Evolutionary conservation across 2,113 vertebrate species (phyloP).

Genomic region (Macquaria ambigua): DNA sequence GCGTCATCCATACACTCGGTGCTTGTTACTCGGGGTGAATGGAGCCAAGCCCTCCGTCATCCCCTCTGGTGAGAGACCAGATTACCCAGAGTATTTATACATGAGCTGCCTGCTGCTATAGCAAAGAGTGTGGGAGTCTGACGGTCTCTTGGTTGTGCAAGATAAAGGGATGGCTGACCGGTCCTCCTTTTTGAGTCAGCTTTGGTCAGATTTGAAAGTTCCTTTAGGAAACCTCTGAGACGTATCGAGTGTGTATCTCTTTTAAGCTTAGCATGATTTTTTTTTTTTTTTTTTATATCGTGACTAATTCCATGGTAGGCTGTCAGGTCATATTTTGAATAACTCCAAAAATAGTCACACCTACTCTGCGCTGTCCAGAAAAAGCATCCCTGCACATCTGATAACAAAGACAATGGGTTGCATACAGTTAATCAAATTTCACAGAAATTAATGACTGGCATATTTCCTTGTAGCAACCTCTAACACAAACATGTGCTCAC

Average conservation of each 20-base stretch:
- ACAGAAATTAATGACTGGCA: not conserved
- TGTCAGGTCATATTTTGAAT: not conserved
- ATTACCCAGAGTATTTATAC: constrained; percentile 73
- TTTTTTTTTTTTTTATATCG: not conserved
- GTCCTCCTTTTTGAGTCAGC: not conserved
- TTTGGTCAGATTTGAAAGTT: not conserved
- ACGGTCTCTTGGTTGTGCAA: constrained; percentile 38
- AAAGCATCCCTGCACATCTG: not conserved
- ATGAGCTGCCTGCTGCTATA: constrained; percentile 49
- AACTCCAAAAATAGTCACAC: not conserved
- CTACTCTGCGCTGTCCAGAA: not conserved
- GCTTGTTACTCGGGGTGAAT: constrained; percentile 48
- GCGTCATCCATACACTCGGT: constrained; percentile 42
- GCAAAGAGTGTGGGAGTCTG: constrained; percentile 49
- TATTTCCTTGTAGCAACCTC: not conserved
- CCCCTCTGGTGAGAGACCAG: constrained; percentile 60
- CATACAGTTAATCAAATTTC: not conserved
- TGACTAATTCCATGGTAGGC: not conserved
- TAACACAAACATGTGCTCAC: constrained; percentile 11
- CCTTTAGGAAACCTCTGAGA: not conserved
- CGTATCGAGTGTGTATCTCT: not conserved
- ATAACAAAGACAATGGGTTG: not conserved
- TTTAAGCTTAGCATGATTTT: not conserved
- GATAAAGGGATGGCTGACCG: constrained; percentile 9
- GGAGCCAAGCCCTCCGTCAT: constrained; percentile 67